These are phyloP conservation scores for Chinchilla lanigera DNA, from an alignment of 2,113 vertebrate species.

Conservation along the genomic window DNA sequence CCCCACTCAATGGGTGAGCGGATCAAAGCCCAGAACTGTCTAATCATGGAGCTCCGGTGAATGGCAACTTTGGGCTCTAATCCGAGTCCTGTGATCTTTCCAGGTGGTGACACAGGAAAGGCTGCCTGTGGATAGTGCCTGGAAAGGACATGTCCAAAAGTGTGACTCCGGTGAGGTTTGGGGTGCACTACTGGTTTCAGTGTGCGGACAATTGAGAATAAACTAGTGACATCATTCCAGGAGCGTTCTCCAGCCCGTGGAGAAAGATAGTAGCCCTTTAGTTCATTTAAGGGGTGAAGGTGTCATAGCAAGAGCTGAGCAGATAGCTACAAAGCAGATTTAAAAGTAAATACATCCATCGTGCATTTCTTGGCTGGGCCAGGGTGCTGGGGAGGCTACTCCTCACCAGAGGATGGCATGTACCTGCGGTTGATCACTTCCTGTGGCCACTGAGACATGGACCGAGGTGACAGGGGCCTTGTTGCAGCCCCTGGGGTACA, in stretches of 20 bases:
- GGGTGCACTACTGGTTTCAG: background rate
- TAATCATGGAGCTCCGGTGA: background rate
- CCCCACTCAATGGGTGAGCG: background rate
- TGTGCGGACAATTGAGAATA: background rate
- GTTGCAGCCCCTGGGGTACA: background rate
- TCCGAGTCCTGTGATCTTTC: background rate
- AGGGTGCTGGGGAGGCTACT: background rate
- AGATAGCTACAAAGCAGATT: background rate
- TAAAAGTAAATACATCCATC: background rate
- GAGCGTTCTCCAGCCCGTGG: background rate
- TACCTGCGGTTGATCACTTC: background rate
- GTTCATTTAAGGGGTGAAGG: background rate
- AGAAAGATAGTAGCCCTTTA: background rate
- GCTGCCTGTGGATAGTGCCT: background rate
- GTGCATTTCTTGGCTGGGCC: background rate
- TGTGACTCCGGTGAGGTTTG: background rate
- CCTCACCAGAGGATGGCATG: background rate
- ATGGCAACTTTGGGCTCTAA: background rate
- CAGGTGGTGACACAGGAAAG: background rate
- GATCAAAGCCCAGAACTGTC: background rate
- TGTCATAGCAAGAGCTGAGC: background rate
- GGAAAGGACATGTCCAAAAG: background rate
- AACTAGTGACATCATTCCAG: background rate
- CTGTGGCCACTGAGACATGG: background rate
- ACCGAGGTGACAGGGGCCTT: too few species aligned